phyloP scores from a whole-genome alignment of 1,140 invertebrate genomes.

The Theocolax elegans region DNA sequence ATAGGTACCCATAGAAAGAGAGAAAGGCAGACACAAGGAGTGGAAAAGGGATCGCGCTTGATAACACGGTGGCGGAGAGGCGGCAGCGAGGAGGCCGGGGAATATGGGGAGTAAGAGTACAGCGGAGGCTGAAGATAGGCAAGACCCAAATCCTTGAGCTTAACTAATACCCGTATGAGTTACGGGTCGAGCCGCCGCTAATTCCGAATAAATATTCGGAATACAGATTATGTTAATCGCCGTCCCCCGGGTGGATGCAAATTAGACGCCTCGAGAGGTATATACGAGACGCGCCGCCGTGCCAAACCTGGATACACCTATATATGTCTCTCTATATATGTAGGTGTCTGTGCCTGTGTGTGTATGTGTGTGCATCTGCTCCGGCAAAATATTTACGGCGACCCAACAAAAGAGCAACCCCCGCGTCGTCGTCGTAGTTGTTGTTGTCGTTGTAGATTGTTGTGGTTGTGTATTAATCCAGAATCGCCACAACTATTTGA shows the following conservation, averaged over 20 bases:
- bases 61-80: background rate
- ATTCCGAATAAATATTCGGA: conserved; percentile 69
- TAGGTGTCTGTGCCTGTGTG: background rate
- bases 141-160: conserved; percentile 66
- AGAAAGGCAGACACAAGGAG: too few species aligned
- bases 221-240: conserved; percentile 69
- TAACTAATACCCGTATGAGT: conserved; percentile 67
- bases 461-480: too few species aligned
- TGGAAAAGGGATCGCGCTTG: conserved; percentile 1
- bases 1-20: too few species aligned
- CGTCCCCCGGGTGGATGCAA: conserved; percentile 37
- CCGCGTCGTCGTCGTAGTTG: too few species aligned
- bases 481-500: too few species aligned
- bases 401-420: background rate
- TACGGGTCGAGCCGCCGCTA: conserved; percentile 60
- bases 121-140: conserved; percentile 55
- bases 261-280: conserved; percentile 19
- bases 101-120: background rate
- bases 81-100: background rate
- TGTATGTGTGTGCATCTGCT: background rate
- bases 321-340: too few species aligned
- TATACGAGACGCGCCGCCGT: background rate
- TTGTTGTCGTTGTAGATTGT: too few species aligned
- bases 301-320: background rate
- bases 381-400: background rate